phyloP scores from a whole-genome alignment of 2,113 vertebrate genomes.

The Rousettus leschenaultii region DNA sequence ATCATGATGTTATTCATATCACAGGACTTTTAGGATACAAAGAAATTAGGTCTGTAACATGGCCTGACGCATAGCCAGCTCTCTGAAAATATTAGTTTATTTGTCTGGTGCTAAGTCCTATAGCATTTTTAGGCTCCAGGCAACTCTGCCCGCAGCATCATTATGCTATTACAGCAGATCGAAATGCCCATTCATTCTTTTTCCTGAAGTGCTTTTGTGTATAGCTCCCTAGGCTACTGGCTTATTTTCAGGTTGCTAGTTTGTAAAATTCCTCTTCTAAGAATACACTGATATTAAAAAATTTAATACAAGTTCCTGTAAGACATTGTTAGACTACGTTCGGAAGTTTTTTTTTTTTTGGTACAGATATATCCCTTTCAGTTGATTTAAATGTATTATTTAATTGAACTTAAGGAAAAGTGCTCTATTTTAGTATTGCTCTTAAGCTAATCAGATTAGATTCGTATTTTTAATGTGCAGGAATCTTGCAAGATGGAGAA shows the following conservation, averaged over 20 bases:
- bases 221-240: not conserved
- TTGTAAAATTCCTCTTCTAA: constrained; percentile 12
- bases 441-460: constrained; percentile 3
- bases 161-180: not conserved
- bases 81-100: not conserved
- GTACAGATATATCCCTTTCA: not conserved
- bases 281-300: constrained; percentile 25
- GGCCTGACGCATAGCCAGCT: not conserved
- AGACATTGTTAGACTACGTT: not conserved
- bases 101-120: not conserved
- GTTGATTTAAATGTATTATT: not conserved
- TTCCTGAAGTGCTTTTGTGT: not conserved
- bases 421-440: not conserved
- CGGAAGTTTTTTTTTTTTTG: not conserved
- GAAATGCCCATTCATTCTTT: not conserved
- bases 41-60: not conserved
- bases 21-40: not conserved
- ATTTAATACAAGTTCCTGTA: not conserved
- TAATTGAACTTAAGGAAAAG: not conserved
- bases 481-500: not conserved
- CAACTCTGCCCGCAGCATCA: not conserved
- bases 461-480: not conserved
- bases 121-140: not conserved
- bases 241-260: constrained; percentile 26
- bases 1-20: not conserved